Base-by-base conservation (phyloP, 2,113 vertebrate genomes). In the Oncorhynchus mykiss region DNA sequence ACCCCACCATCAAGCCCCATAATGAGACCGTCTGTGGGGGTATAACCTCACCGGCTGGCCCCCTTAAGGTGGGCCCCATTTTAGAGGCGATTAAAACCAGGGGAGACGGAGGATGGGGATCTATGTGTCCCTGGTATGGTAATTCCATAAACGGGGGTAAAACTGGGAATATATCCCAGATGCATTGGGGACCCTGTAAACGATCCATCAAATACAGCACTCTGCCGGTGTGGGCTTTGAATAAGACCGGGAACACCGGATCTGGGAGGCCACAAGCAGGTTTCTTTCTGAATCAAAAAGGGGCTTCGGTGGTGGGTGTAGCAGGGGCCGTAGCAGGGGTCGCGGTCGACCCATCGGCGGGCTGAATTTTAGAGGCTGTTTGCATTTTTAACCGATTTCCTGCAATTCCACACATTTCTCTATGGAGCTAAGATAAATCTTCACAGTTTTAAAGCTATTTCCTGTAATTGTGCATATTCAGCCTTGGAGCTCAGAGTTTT, bases 101-200 rank as follows among this genome's bases (percentile, higher is more conserved):
- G 72, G 77, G 68, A 76, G 68, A 11, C 18, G 51, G 74, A 74
- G 75, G 81, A 72, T 65, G 27, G 18, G 72, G 75, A 79, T 85
- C 83, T 82, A 77, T 80, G 85, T 31, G 31, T 31, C 31, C 31
- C 31, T 5, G 31, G 31, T 31, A 31, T 31, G 31, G 4, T 83
- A 87, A 80, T 74, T 80, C 89, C 88, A 92, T 92, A 88, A 90
- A 90, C 82, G 83, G 14, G 81, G 70, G 82, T 72, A 82, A 84
- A 85, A 86, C 84, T 76, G 79, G 78, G 86, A 91, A 92, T 84
- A 83, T 2, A 81, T 91, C 91, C 91, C 89, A 92, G 91, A 92
- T 92, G 89, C 86, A 25, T 6, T 25, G 85, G 74, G n/a, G 18
- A 62, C 24, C 34, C 34, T 78, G 73, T 22, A 80, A 85, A n/a